Evolutionary conservation across 2,113 vertebrate species (phyloP), one percentile per base, ranked within the genome.

Genomic region (Garra rufa): DNA sequence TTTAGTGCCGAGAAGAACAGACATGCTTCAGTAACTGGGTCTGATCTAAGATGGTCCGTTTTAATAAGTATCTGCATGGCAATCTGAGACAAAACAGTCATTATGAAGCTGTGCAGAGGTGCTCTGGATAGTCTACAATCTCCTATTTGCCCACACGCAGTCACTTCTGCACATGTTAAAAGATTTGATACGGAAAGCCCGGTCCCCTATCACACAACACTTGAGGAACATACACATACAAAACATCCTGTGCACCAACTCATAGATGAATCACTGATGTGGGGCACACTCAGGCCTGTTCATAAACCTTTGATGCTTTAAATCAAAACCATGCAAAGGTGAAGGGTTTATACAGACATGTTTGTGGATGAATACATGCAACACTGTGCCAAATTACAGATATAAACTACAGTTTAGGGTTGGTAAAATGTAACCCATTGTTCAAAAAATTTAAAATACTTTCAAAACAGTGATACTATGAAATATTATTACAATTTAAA

Each of bases 21-120:
- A 65, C 14, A 21, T 48, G 38, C 4, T 17, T 46, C 26, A 80
- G 57, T 63, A n/a, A 28, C 41, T 21, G 59, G 43, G 1, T 80
- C 41, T 80, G 41, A 79, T 79, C 38, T 43, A 15, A 26, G 55
- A 55, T 55, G 50, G 15, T 38, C 34, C 6, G n/a, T 15, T 65
- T 48, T 48, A 78, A 78, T 79, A 13, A 44, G 24, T 63, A 26
- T 65, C n/a, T 80, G 41, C 28, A 1, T n/a, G 17, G 10, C n/a
- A 80, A 14, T 67, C 57, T 44, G 77, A 67, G 77, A 48, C 59
- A 80, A 65, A 80, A 80, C 77, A 48, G 41, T 80, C 41, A 63
- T 80, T 65, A 80, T 21, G 41, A 41, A 43, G 55, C 44, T 76
- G n/a, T n/a, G n/a, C 30, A 77, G 21, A 59, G 44, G 44, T 30